phyloP scores from a whole-genome alignment of 2,888 invertebrate genomes.

The Dicyrtomina minuta region DNA sequence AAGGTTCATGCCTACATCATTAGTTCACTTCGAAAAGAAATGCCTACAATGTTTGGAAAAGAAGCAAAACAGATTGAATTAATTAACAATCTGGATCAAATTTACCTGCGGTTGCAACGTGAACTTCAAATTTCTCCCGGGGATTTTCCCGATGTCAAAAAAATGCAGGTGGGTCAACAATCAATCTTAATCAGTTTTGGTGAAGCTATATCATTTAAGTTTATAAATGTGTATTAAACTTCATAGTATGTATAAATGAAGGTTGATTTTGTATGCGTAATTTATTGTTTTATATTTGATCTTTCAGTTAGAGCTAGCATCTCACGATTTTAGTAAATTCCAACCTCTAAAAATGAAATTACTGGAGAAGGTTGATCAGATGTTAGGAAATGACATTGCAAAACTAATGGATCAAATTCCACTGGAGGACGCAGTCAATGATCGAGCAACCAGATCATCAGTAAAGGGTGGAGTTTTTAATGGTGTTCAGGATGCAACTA shows the following conservation, averaged over 20 bases:
- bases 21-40: constrained; percentile 87
- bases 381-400: constrained; percentile 95
- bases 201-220: not conserved
- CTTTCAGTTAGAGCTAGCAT: constrained; percentile 68
- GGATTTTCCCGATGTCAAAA: constrained; percentile 96
- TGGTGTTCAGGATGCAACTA: constrained; percentile 80
- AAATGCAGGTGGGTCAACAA: constrained; percentile 73
- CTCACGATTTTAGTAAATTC: constrained; percentile 94
- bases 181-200: not conserved
- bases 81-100: constrained; percentile 86
- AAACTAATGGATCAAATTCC: constrained; percentile 95
- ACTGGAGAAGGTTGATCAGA: constrained; percentile 89
- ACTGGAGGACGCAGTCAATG: constrained; percentile 69
- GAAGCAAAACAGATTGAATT: constrained; percentile 96
- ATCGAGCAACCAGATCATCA: constrained; percentile 26
- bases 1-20: constrained; percentile 97
- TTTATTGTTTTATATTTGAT: constrained; percentile 13
- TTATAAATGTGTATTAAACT: constrained; percentile 14
- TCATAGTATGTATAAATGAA: not conserved
- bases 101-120: constrained; percentile 84
- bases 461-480: constrained; percentile 91
- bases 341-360: constrained; percentile 85
- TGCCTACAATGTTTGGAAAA: constrained; percentile 97
- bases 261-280: not conserved
- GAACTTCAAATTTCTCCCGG: constrained; percentile 96